Percentiles rank a stretch among this genome's conserved stretches.
Evolutionary conservation across 2,888 invertebrate species (phyloP).

Genomic region (Eubasilissa splendida): DNA sequence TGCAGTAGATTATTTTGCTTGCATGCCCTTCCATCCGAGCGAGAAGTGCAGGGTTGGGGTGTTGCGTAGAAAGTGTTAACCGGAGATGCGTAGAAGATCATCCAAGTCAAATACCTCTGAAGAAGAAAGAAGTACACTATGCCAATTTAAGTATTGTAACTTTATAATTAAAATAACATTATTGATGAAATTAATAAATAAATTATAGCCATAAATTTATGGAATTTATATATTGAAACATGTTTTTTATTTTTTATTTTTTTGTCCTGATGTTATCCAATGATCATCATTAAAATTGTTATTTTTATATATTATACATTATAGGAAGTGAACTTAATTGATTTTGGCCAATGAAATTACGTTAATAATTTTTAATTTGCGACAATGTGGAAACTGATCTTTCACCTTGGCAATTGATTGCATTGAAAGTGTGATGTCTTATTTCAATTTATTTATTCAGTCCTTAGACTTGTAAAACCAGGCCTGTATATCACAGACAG

Average conservation of each 20-base stretch:
- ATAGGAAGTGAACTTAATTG: too few relatives aligned
- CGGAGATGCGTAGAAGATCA: constrained; percentile 43
- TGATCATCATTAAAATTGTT: too few relatives aligned
- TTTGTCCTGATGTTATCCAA: background rate
- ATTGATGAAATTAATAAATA: constrained; percentile 56
- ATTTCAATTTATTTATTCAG: too few relatives aligned
- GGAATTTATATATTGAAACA: constrained; percentile 54
- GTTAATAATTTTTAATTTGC: too few relatives aligned
- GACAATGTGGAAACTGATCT: too few relatives aligned
- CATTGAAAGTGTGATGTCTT: too few relatives aligned
- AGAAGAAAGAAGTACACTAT: constrained; percentile 54
- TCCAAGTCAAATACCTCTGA: constrained; percentile 59
- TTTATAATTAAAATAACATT: constrained; percentile 54
- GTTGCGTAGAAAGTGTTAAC: constrained; percentile 37
- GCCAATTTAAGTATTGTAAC: constrained; percentile 58
- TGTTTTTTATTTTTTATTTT: constrained; percentile 37
- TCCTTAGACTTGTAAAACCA: too few relatives aligned
- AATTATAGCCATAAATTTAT: constrained; percentile 57
- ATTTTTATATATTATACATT: too few relatives aligned
- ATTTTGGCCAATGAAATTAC: too few relatives aligned
- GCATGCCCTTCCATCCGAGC: background rate
- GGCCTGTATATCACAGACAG: too few relatives aligned
- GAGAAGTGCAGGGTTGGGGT: background rate
- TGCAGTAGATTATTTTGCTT: constrained; percentile 17
- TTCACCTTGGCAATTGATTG: too few relatives aligned